These are phyloP conservation scores for Alloscopus bannaensis DNA, from an alignment of 2,888 invertebrate genomes.

Conservation along the genomic window DNA sequence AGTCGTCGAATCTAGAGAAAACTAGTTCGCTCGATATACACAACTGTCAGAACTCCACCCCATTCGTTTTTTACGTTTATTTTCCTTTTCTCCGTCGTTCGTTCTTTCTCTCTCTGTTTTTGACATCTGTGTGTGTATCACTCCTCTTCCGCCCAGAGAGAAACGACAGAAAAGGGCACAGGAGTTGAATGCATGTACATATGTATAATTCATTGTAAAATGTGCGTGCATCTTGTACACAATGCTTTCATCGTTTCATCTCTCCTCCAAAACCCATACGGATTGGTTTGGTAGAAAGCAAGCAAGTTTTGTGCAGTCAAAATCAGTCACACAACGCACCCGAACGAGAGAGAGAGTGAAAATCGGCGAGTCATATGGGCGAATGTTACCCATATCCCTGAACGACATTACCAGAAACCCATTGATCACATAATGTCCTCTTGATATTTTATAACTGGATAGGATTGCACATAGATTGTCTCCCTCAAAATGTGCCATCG, in stretches of 20 bases:
- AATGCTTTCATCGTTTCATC: constrained; percentile 34
- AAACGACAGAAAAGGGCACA: background rate
- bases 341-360: too few relatives aligned
- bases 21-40: too few relatives aligned
- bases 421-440: background rate
- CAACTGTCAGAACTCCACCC: constrained; percentile 67
- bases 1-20: too few relatives aligned
- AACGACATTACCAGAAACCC: background rate
- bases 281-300: too few relatives aligned
- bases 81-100: constrained; percentile 57
- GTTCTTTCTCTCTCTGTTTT: constrained; percentile 69
- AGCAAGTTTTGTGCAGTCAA: too few relatives aligned
- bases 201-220: constrained; percentile 28
- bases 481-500: too few relatives aligned
- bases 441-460: too few relatives aligned
- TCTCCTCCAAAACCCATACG: background rate
- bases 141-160: constrained; percentile 48
- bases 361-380: constrained; percentile 12
- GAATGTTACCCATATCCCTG: background rate
- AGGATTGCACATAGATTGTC: too few relatives aligned
- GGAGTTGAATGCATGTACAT: background rate
- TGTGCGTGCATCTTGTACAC: constrained; percentile 9
- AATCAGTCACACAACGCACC: constrained; percentile 20
- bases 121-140: constrained; percentile 73
- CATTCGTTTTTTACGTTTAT: constrained; percentile 67